These are phyloP conservation scores for Lasioglossum oenotherae DNA, from an alignment of 2,888 invertebrate species.

Conservation along the genomic window DNA sequence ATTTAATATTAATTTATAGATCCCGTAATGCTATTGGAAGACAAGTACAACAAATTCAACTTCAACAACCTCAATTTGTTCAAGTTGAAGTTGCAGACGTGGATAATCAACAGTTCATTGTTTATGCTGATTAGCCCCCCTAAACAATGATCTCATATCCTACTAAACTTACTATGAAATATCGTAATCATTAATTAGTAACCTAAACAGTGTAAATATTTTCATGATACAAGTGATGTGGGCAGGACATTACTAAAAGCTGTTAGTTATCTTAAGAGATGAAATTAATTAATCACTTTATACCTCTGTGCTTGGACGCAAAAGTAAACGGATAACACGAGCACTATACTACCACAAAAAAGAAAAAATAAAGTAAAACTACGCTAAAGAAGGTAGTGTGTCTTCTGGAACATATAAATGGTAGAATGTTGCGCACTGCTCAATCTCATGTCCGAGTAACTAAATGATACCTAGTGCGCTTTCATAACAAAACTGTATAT, in stretches of 20 bases:
- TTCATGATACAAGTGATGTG: constrained; percentile 76
- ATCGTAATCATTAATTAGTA: constrained; percentile 83
- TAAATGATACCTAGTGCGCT: constrained; percentile 79
- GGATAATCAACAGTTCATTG: constrained; percentile 93
- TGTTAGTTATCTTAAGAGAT: constrained; percentile 72
- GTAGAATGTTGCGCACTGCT: constrained; percentile 80
- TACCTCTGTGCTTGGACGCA: constrained; percentile 76
- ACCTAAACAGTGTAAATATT: constrained; percentile 83
- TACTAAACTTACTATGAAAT: constrained; percentile 76
- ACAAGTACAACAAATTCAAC: constrained; percentile 86
- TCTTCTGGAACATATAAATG: constrained; percentile 75
- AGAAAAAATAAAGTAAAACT: constrained; percentile 58
- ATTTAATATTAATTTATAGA: constrained; percentile 78
- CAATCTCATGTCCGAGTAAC: constrained; percentile 79
- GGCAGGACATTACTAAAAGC: constrained; percentile 70
- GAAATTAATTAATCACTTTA: constrained; percentile 71
- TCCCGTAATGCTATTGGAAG: constrained; percentile 87
- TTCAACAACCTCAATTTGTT: constrained; percentile 88
- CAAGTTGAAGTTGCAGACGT: constrained; percentile 91
- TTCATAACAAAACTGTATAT: constrained; percentile 81
- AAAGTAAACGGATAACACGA: constrained; percentile 63
- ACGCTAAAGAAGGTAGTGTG: constrained; percentile 67
- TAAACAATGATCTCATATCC: constrained; percentile 77
- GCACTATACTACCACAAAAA: constrained; percentile 70
- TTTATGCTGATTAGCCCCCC: constrained; percentile 91